A percentile compares a stretch with the other conserved stretches of the same genome.
phyloP scores from a whole-genome alignment of 2,797 vertebrate genomes.

The Lagorchestes hirsutus region DNA sequence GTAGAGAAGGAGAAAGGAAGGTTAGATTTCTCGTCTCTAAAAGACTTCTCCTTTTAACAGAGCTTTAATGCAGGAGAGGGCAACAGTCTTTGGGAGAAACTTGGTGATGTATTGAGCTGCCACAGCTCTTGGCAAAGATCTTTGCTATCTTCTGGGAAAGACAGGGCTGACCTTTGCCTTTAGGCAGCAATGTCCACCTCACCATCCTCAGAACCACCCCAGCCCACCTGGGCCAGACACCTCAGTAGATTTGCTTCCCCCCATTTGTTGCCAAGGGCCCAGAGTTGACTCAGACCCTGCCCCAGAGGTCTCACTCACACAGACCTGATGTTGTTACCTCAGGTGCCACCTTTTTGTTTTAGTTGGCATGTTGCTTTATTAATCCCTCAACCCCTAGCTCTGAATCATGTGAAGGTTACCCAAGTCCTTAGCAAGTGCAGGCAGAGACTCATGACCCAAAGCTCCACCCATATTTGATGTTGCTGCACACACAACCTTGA shows the following conservation, averaged over 20 bases:
- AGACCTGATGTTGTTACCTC: background rate
- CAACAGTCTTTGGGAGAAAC: background rate
- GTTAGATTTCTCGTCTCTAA: background rate
- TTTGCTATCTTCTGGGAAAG: no score
- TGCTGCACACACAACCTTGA: conserved; percentile 83
- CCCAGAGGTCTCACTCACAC: background rate
- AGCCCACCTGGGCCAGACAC: background rate
- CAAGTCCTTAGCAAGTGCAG: conserved; percentile 81
- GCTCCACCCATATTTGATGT: conserved; percentile 88
- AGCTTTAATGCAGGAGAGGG: background rate
- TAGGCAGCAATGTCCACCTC: background rate
- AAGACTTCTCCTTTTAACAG: background rate
- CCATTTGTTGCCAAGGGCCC: background rate
- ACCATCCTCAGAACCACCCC: no score
- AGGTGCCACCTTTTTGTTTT: background rate
- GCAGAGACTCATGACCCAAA: conserved; percentile 90
- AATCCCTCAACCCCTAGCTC: conserved; percentile 81
- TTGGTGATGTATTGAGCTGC: background rate
- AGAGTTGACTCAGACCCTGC: background rate
- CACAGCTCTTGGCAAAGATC: background rate
- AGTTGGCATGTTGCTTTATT: conserved; percentile 61
- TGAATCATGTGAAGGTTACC: conserved; percentile 77
- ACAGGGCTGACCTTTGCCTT: background rate
- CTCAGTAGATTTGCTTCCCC: background rate
- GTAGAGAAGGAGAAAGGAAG: background rate